Conservation (phyloP, 2,797 vertebrate species). For the Typhlichthys eigenmanni region DNA sequence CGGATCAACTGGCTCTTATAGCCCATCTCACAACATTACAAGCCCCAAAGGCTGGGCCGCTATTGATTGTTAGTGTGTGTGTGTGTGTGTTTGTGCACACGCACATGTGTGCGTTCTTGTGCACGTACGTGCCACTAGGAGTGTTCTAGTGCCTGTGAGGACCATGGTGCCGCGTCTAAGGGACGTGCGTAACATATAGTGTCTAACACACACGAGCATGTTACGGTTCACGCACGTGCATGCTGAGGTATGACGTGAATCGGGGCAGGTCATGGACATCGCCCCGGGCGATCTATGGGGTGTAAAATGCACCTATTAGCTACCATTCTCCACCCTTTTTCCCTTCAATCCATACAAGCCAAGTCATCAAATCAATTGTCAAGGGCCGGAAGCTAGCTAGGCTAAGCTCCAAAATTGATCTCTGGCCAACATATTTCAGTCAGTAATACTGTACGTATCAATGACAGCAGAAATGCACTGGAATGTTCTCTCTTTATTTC, state of each 20-base stretch:
- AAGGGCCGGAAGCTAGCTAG: slow-evolving; percentile 43
- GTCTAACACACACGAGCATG: slow-evolving; percentile 5
- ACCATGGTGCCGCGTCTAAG: too few relatives aligned
- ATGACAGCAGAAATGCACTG: slow-evolving; percentile 22
- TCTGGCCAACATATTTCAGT: slow-evolving; percentile 35
- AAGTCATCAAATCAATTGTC: slow-evolving; percentile 53
- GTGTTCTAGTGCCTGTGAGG: too few relatives aligned
- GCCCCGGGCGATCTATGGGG: slow-evolving; percentile 44
- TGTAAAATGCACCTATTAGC: slow-evolving; percentile 57
- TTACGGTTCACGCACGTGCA: slow-evolving; percentile 20
- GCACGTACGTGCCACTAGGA: too few relatives aligned
- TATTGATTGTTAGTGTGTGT: slow-evolving; percentile 36
- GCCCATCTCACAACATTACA: slow-evolving; percentile 15
- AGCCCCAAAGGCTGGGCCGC: slow-evolving; percentile 3
- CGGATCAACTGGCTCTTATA: slow-evolving; percentile 25
- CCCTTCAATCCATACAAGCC: slow-evolving; percentile 31
- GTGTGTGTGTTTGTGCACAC: slow-evolving; percentile 10
- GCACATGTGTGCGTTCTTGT: neutral
- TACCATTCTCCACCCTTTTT: slow-evolving; percentile 33
- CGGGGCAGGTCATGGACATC: slow-evolving; percentile 49
- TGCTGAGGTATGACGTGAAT: slow-evolving; percentile 43
- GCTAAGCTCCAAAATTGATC: slow-evolving; percentile 57
- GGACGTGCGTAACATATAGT: slow-evolving; percentile 7
- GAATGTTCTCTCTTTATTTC: slow-evolving; percentile 7
- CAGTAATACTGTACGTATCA: slow-evolving; percentile 36